These are phyloP conservation scores for Gandaritis pyraliata DNA, from an alignment of 2,888 invertebrate species.

Conservation along the genomic window DNA sequence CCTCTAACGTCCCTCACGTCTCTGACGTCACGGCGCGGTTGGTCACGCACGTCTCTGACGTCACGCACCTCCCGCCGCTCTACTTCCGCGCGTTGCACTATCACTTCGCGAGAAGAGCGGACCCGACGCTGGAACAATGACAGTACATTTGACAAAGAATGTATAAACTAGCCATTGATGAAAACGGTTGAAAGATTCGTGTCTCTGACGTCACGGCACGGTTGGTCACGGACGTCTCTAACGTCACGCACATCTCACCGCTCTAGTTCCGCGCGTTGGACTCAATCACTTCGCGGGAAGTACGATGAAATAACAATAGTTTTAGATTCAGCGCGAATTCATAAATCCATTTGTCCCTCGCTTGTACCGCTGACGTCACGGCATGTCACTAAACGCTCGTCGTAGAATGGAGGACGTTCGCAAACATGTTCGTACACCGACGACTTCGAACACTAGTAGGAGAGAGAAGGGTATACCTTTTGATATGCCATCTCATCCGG, in stretches of 20 bases:
- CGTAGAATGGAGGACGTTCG: no score
- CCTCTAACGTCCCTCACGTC: conserved; percentile 74
- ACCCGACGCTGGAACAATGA: conserved; percentile 70
- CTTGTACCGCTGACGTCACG: no score
- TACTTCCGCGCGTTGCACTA: conserved; percentile 88
- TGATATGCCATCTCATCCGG: conserved; percentile 69
- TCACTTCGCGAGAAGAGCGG: conserved; percentile 86
- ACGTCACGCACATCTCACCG: conserved; percentile 51
- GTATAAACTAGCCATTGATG: no score
- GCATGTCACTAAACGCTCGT: neutral
- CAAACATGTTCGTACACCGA: no score
- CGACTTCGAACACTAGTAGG: neutral
- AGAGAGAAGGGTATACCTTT: conserved; percentile 56
- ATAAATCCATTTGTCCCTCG: no score
- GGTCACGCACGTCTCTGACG: conserved; percentile 72
- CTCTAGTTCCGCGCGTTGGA: conserved; percentile 86
- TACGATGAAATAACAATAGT: no score
- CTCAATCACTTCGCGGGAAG: conserved; percentile 87
- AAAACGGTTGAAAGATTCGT: no score
- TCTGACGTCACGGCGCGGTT: conserved; percentile 69
- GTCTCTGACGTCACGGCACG: conserved; percentile 69
- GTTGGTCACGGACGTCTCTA: conserved; percentile 72
- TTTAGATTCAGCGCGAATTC: no score
- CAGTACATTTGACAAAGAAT: no score
- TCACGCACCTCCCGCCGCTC: conserved; percentile 58